Conservation (phyloP, 2,797 vertebrate genomes). For the Cheirogaleus major region DNA sequence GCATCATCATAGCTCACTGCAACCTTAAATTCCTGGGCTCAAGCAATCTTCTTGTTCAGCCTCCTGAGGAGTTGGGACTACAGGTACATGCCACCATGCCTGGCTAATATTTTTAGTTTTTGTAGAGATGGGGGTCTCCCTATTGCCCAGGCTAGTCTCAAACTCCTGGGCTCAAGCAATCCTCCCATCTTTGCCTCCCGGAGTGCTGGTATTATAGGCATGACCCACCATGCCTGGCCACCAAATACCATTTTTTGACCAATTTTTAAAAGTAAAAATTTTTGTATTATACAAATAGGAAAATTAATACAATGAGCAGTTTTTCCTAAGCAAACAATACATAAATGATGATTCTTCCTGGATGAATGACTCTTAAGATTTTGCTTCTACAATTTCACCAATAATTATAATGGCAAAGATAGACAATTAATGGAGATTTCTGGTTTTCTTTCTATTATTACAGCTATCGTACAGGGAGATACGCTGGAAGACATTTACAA, state of each 20-base stretch:
- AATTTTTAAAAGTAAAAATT: not conserved
- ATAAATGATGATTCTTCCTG: not conserved
- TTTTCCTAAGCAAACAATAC: not conserved
- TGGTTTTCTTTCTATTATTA: slow-evolving; percentile 55
- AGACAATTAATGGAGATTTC: slow-evolving; percentile 13
- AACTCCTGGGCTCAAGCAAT: not conserved
- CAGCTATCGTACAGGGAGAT: slow-evolving; percentile 97
- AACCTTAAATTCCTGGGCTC: not conserved
- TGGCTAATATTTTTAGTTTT: not conserved
- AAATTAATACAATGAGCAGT: not conserved
- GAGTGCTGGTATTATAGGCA: not conserved
- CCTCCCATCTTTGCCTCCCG: not conserved
- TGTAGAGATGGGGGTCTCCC: not conserved
- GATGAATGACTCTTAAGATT: not conserved
- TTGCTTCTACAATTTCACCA: not conserved
- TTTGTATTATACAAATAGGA: not conserved
- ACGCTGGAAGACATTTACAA: slow-evolving; percentile 98
- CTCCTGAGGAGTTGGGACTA: not conserved
- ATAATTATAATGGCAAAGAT: not conserved
- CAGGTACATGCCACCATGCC: not conserved
- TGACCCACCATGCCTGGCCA: not conserved
- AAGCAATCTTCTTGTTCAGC: not conserved
- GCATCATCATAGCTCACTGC: not conserved
- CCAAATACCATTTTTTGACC: not conserved
- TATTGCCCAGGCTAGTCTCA: not conserved